These are phyloP conservation scores for Platyura marginata DNA, from an alignment of 1,140 invertebrate genomes.

Conservation along the genomic window DNA sequence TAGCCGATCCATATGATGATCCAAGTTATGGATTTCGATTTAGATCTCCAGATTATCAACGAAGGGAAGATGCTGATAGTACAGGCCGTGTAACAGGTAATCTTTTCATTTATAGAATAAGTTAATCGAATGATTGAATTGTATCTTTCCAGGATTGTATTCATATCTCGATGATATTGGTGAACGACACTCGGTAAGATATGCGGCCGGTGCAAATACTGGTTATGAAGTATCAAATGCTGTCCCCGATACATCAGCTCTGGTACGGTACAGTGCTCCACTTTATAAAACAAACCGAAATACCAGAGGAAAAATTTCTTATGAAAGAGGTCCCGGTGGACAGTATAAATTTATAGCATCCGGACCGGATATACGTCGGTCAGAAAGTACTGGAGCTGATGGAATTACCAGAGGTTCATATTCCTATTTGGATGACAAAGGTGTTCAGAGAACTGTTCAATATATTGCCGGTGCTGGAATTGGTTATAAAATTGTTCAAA, in stretches of 20 bases:
- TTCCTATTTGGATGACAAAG: conserved; percentile 54
- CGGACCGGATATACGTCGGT: conserved; percentile 47
- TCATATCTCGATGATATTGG: conserved; percentile 50
- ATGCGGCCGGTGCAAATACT: conserved; percentile 46
- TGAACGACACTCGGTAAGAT: conserved; percentile 47
- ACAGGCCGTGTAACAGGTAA: conserved; percentile 35
- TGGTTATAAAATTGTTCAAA: conserved; percentile 42
- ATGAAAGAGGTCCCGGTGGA: conserved; percentile 17
- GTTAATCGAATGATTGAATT: background rate
- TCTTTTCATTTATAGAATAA: background rate
- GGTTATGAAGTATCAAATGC: conserved; percentile 52
- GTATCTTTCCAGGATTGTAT: conserved; percentile 30
- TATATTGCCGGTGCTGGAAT: conserved; percentile 56
- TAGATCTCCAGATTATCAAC: conserved; percentile 39
- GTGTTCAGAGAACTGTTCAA: conserved; percentile 46
- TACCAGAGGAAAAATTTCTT: conserved; percentile 18
- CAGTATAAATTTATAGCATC: conserved; percentile 42
- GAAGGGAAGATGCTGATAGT: conserved; percentile 40
- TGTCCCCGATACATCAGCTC: conserved; percentile 35
- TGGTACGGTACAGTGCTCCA: conserved; percentile 16
- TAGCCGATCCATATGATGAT: conserved; percentile 50
- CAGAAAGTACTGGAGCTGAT: conserved; percentile 41
- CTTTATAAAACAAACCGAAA: conserved; percentile 17
- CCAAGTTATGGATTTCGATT: conserved; percentile 47
- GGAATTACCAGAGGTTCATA: conserved; percentile 52